Evolutionary conservation across 2,113 vertebrate species (phyloP), one percentile per base, ranked within the genome.

Genomic region (Lepisosteus osseus): DNA sequence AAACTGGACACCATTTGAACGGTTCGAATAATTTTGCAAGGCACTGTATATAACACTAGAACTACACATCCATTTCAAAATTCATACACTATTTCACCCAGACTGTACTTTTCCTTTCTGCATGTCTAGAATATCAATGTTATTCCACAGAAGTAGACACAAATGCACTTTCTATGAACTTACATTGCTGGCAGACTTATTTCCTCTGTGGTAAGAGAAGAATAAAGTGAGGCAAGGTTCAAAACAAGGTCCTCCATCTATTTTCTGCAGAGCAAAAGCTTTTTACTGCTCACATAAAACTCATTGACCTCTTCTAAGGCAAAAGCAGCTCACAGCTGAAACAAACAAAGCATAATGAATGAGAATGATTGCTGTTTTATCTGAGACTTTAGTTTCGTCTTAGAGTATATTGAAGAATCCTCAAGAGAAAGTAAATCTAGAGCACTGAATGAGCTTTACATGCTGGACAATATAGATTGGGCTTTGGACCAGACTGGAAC

Each of bases 321-420:
- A 29, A 29, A 29, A 29, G 29, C 29, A 29, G 47, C 47, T 51
- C 47, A 1, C 29, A 29, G 29, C 29, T 29, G 29, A 29, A 29
- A 29, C 0, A 29, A 29, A 29, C 29, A 29, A 29, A 51, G 47
- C 9, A 51, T 9, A 51, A 51, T 5, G 9, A 51, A 9, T 51
- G 47, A 51, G 47, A 29, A 29, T 29, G 29, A 6, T 51, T 51
- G 5, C 47, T 6, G 9, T 51, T 51, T 51, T 51, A 51, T 6
- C 47, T 9, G 9, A 51, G 47, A 51, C 47, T 51, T 51, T 51
- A 6, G 5, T 6, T 51, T 74, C 76, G 68, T 76, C 66, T 76
- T 71, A 73, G 74, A 71, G 79, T 82, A 84, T 85, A 86, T 83
- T 59, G 73, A 78, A 15, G 64, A 66, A 74, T 80, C 82, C 15